These are phyloP conservation scores for Amphipyra tragopoginis DNA, from an alignment of 2,888 invertebrate genomes.

Conservation along the genomic window DNA sequence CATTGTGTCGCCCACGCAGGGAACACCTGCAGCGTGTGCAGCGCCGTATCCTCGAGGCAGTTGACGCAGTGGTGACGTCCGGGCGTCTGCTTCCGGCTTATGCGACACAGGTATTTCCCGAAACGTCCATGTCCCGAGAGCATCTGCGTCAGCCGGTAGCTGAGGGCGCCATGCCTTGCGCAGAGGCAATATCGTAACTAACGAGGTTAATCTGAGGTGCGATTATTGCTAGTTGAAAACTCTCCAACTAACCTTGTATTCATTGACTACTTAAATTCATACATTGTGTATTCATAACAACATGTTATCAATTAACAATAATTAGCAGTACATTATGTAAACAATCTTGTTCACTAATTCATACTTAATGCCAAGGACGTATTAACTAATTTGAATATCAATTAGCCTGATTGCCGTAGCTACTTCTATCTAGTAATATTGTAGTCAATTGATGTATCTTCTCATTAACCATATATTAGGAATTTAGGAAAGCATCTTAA, in stretches of 20 bases:
- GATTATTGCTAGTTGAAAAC: conserved; percentile 98
- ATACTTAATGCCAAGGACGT: conserved; percentile 41
- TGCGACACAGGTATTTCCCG: no score
- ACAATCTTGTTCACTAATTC: conserved; percentile 43
- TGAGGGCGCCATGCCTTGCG: no score
- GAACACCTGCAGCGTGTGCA: no score
- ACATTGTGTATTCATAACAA: not conserved
- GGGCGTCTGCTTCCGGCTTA: no score
- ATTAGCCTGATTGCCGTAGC: conserved; percentile 43
- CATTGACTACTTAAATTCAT: no score
- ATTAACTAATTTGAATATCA: conserved; percentile 54
- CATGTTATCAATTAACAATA: conserved; percentile 21
- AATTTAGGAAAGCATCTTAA: not conserved
- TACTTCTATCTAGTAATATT: conserved; percentile 14
- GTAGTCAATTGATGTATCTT: not conserved
- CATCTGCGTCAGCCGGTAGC: no score
- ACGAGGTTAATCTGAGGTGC: conserved; percentile 96
- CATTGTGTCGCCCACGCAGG: no score
- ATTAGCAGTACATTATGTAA: conserved; percentile 37
- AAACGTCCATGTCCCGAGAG: no score
- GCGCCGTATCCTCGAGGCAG: no score
- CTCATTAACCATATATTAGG: conserved; percentile 1
- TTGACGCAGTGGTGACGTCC: no score
- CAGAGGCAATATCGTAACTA: conserved; percentile 97
- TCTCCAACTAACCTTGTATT: no score